Percentiles rank a stretch among this genome's conserved stretches.
Conservation (phyloP, 2,888 invertebrate species). For the Nomada ferruginata region DNA sequence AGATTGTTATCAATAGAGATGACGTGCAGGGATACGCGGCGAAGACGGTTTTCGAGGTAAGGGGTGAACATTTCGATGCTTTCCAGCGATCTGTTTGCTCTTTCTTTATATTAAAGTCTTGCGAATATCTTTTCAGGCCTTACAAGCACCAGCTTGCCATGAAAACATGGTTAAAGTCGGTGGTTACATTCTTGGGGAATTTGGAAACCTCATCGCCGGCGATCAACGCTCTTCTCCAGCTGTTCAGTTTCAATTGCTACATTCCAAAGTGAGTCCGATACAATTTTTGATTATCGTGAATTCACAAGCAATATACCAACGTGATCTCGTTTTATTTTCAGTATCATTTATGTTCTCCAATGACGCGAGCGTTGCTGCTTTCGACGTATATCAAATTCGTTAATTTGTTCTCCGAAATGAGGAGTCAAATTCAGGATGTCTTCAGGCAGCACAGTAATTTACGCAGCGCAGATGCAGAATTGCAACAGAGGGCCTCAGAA, state of each 20-base stretch:
- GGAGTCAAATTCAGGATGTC: slow-evolving; percentile 97
- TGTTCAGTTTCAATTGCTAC: slow-evolving; percentile 98
- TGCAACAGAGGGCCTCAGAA: slow-evolving; percentile 99
- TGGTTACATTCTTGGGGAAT: slow-evolving; percentile 99
- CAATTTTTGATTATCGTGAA: not conserved
- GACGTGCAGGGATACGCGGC: slow-evolving; percentile 99
- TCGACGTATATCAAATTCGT: slow-evolving; percentile 99
- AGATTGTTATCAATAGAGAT: slow-evolving; percentile 99
- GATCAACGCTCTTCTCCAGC: slow-evolving; percentile 98
- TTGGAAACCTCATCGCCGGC: slow-evolving; percentile 99
- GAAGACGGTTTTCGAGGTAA: slow-evolving; percentile 98
- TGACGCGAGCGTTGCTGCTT: slow-evolving; percentile 97
- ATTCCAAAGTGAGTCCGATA: slow-evolving; percentile 90
- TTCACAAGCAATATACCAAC: not conserved
- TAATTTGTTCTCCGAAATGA: slow-evolving; percentile 99
- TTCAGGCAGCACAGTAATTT: slow-evolving; percentile 97
- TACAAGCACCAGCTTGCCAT: slow-evolving; percentile 99
- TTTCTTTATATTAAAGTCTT: slow-evolving; percentile 1
- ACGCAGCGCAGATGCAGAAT: slow-evolving; percentile 98
- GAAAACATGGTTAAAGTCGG: slow-evolving; percentile 99
- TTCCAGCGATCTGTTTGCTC: not conserved
- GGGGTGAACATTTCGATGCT: not conserved
- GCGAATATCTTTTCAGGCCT: slow-evolving; percentile 86
- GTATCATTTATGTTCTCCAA: slow-evolving; percentile 98
- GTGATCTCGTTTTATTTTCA: slow-evolving; percentile 69